Evolutionary conservation across 1,140 invertebrate species (phyloP), one percentile per base, ranked within the genome.

Genomic region (Neomicropteryx cornuta): DNA sequence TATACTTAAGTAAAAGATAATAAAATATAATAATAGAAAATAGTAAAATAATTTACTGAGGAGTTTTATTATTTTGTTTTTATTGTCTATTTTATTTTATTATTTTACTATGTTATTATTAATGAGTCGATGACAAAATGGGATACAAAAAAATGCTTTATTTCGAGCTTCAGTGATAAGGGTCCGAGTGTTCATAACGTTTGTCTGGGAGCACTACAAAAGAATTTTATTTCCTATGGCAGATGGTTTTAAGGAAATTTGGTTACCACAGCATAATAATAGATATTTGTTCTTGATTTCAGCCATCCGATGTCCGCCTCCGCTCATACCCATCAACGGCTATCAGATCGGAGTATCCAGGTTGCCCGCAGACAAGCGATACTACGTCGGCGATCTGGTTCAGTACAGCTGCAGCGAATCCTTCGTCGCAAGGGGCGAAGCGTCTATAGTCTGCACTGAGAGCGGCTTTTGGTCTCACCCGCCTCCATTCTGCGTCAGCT

Each of bases 401-500:
- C 81, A 82, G 50, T 89, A 86, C 53, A 70, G 78, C 20, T 90
- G 87, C 50, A 71, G 66, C 50, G 76, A 67, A 45, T 70, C 77
- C 1, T 80, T 82, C 55, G 71, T 79, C 40, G 61, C 90, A 2
- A 68, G 83, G 24, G 87, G 87, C 2, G 82, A 88, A 57, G 72
- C 76, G 1, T 81, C 80, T 18, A 80, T 86, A 41, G 83, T 88
- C 14, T 91, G 87, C 60, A 86, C 79, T 13, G 85, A 89, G 58
- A 83, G 78, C 45, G 87, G 87, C 23, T 81, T 79, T 44, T 91
- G 87, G 87, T 87, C 84, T 5, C 82, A 87, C 57, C 76, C 81
- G 36, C 72, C 83, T n/a, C 87, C 87, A 41, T 75, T 81, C 51
- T 91, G 87, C 33, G 41, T 62, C 5, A 55, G 48, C 2, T 57